A percentile compares a stretch with the other conserved stretches of the same genome.
Conservation (phyloP, 2,797 vertebrate genomes). For the Coluber constrictor region DNA sequence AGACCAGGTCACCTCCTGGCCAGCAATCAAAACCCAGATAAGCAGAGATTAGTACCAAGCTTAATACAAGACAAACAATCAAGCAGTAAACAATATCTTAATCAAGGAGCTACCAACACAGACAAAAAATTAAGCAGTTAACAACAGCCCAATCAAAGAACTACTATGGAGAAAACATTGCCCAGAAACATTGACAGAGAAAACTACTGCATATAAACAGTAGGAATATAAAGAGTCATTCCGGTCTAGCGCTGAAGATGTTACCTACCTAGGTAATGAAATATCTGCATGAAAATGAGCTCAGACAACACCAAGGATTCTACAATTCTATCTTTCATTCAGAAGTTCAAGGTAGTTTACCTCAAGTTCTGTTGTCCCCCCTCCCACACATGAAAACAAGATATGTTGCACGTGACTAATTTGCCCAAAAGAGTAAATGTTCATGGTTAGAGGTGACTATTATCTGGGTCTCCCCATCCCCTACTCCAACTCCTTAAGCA, state of each 20-base stretch:
- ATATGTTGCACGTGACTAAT: neutral
- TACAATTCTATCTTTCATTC: neutral
- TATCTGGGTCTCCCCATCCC: neutral
- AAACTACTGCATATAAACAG: neutral
- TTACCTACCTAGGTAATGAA: neutral
- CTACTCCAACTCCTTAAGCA: neutral
- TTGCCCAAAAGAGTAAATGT: neutral
- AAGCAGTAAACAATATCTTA: neutral
- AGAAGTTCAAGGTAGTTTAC: neutral
- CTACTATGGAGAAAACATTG: neutral
- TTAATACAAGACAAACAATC: neutral
- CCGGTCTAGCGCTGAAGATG: neutral
- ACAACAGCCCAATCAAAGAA: neutral
- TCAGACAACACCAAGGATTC: neutral
- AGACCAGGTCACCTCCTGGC: neutral
- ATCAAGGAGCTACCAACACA: neutral
- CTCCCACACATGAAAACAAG: neutral
- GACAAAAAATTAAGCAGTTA: neutral
- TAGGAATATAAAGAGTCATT: neutral
- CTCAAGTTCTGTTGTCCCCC: neutral
- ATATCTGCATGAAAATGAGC: neutral
- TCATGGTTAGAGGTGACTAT: neutral
- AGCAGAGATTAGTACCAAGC: neutral
- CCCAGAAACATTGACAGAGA: neutral
- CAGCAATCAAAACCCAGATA: neutral